These are phyloP conservation scores for Nycteola revayana DNA, from an alignment of 2,888 invertebrate genomes.

Conservation along the genomic window DNA sequence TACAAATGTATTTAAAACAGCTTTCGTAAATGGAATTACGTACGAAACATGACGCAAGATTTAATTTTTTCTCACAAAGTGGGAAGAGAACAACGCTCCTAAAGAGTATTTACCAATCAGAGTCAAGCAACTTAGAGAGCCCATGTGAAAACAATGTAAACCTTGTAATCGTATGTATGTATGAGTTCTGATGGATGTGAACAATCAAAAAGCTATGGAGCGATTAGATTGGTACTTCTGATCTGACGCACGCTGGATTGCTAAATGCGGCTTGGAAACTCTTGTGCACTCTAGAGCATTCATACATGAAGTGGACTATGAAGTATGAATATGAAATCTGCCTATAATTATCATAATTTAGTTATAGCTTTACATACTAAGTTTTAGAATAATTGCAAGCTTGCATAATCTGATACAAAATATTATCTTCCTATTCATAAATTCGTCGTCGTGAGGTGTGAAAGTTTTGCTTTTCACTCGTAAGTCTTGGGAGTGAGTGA, in stretches of 20 bases:
- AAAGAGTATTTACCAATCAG: constrained; percentile 14
- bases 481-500: constrained; percentile 3
- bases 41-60: too few relatives aligned
- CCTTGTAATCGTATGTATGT: constrained; percentile 12
- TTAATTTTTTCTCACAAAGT: constrained; percentile 40
- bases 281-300: constrained; percentile 26
- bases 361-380: background rate
- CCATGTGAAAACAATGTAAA: constrained; percentile 43
- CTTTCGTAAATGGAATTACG: too few relatives aligned
- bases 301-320: constrained; percentile 14
- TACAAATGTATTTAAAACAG: too few relatives aligned
- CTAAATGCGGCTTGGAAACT: constrained; percentile 38
- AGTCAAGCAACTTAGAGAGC: constrained; percentile 34
- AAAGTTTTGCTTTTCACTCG: constrained; percentile 15
- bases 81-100: constrained; percentile 15
- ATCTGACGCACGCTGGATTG: constrained; percentile 36
- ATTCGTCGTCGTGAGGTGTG: constrained; percentile 8
- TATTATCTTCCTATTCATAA: constrained; percentile 1
- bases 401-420: background rate
- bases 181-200: constrained; percentile 43
- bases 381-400: background rate
- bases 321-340: constrained; percentile 16
- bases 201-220: constrained; percentile 52
- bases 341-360: background rate
- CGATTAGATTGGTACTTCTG: constrained; percentile 49